Conservation (phyloP, 2,797 vertebrate genomes). For the Pangasius macronema region DNA sequence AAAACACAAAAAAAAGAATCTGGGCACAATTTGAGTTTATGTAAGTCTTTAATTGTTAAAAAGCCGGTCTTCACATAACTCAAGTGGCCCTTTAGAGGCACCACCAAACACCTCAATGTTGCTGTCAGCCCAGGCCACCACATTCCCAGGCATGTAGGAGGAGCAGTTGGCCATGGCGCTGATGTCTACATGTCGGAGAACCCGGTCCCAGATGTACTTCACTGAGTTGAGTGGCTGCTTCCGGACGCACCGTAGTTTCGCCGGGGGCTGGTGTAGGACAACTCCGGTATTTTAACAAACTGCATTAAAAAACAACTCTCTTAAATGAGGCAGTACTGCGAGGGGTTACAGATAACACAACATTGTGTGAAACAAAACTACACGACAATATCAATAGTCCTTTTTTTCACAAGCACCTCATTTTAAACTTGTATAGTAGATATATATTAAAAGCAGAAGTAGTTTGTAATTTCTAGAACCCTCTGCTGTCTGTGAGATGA, state of each 20-base stretch:
- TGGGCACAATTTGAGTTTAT: neutral
- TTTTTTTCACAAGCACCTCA: neutral
- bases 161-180: slow-evolving; percentile 93
- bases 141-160: slow-evolving; percentile 88
- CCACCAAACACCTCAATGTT: slow-evolving; percentile 94
- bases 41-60: slow-evolving; percentile 80
- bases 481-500: too few species aligned
- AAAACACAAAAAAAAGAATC: neutral
- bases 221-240: too few species aligned
- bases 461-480: neutral
- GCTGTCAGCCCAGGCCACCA: slow-evolving; percentile 91
- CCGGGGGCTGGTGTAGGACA: too few species aligned
- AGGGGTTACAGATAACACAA: neutral
- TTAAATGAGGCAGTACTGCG: neutral
- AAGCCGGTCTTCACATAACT: slow-evolving; percentile 89
- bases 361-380: neutral
- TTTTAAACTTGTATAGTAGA: neutral
- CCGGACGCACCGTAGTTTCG: too few species aligned
- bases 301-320: too few species aligned
- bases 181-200: slow-evolving; percentile 88
- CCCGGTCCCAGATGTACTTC: slow-evolving; percentile 96
- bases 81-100: slow-evolving; percentile 88
- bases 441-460: neutral
- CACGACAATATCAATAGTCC: neutral
- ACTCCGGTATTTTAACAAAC: too few species aligned